Evolutionary conservation across 2,113 vertebrate genomes (phyloP).

Genomic region (Myiozetetes cayanensis): DNA sequence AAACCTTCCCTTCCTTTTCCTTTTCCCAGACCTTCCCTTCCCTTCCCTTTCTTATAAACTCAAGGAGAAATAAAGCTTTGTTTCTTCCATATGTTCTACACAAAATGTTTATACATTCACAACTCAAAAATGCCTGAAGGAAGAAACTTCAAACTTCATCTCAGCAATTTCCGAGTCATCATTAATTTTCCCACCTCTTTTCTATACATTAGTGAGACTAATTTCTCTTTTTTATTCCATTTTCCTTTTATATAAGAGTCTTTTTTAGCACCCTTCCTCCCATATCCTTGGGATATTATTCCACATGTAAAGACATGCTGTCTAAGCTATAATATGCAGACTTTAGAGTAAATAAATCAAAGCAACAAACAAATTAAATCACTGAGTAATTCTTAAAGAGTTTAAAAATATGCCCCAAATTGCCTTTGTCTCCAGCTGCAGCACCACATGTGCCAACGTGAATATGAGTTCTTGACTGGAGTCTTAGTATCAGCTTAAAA

Average conservation of each 20-base stretch:
- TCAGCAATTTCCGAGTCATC: not conserved
- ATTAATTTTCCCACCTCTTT: constrained; percentile 35
- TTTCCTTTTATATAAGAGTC: constrained; percentile 35
- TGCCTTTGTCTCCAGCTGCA: not conserved
- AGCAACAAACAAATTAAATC: not conserved
- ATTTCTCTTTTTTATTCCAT: constrained; percentile 9
- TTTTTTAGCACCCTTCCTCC: not conserved
- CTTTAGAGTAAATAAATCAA: not conserved
- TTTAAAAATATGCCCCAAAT: not conserved
- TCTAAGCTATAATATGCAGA: not conserved
- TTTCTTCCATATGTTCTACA: constrained; percentile 1
- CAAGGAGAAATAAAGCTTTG: not conserved
- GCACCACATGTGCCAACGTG: not conserved
- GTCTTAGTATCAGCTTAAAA: not conserved
- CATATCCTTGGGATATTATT: not conserved
- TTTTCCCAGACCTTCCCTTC: too few species aligned
- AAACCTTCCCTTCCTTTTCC: too few species aligned
- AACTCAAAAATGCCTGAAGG: constrained; percentile 20
- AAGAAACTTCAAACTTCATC: not conserved
- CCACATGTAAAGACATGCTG: not conserved
- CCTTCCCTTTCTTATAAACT: not conserved
- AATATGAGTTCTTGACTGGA: not conserved
- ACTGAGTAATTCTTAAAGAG: not conserved
- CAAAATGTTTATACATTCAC: not conserved
- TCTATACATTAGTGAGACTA: constrained; percentile 44